These are phyloP conservation scores for Quadroppia sp. DNA, from an alignment of 2,888 invertebrate species.

Conservation along the genomic window DNA sequence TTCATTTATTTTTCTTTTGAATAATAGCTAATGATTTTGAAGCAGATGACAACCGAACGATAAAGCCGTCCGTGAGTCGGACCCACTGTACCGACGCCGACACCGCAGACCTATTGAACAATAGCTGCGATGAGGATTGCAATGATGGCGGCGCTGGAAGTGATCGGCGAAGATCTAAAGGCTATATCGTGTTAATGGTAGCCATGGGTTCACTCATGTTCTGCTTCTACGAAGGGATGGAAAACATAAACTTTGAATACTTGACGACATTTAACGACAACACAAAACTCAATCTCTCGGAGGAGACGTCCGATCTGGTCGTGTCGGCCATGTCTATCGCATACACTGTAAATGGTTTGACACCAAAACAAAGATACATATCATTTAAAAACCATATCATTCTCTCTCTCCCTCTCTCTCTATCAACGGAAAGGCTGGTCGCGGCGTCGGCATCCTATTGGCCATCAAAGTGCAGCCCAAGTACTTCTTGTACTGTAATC, in stretches of 20 bases:
- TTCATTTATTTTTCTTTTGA: not conserved
- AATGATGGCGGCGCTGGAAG: not conserved
- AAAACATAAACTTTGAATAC: conserved; percentile 41
- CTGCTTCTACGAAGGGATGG: conserved; percentile 41
- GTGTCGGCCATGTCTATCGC: conserved; percentile 48
- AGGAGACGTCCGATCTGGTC: conserved; percentile 15
- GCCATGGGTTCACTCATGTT: conserved; percentile 16
- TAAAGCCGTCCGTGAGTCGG: not conserved
- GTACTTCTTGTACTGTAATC: conserved; percentile 53
- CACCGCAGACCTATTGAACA: conserved; percentile 12
- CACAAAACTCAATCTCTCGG: conserved; percentile 33
- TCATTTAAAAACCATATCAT: not conserved
- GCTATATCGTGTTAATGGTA: conserved; percentile 15
- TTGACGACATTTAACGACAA: conserved; percentile 36
- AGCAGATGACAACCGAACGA: not conserved
- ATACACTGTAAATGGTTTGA: conserved; percentile 22
- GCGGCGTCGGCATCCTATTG: conserved; percentile 53
- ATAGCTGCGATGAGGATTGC: not conserved
- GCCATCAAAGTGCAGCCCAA: conserved; percentile 53
- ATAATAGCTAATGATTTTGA: not conserved
- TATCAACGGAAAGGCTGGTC: conserved; percentile 6
- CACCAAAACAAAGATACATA: not conserved
- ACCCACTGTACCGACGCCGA: not conserved
- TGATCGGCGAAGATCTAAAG: not conserved
- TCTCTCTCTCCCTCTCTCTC: not conserved